Percentiles rank a stretch among this genome's conserved stretches.
These are phyloP conservation scores for Tetramorium parvispinum DNA, from an alignment of 1,140 invertebrate genomes.

Conservation along the genomic window DNA sequence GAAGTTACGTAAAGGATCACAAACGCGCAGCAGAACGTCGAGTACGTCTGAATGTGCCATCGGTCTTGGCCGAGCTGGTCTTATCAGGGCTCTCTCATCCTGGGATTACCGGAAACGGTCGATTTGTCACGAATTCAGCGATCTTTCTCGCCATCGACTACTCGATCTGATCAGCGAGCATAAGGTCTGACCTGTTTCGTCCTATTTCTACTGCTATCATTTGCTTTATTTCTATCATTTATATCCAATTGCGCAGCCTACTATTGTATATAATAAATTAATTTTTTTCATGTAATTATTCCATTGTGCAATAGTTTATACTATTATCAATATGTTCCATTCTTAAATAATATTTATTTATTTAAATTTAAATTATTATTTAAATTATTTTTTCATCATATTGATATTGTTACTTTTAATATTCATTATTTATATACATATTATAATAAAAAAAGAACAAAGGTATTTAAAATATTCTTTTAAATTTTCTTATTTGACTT, in stretches of 20 bases:
- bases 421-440: neutral
- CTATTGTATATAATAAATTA: neutral
- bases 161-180: conserved; percentile 1
- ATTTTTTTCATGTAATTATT: neutral
- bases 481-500: neutral
- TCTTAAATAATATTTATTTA: neutral
- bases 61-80: conserved; percentile 30
- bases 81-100: conserved; percentile 53
- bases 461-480: neutral
- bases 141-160: conserved; percentile 23
- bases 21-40: conserved; percentile 38
- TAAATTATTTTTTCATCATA: neutral
- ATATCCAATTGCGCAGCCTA: neutral
- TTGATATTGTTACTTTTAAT: neutral
- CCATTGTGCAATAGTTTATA: neutral
- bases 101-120: conserved; percentile 45
- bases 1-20: conserved; percentile 70
- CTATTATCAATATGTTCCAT: neutral
- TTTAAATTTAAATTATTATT: conserved; percentile 11
- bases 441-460: neutral
- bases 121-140: conserved; percentile 39
- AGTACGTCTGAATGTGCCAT: conserved; percentile 60
- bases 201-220: neutral
- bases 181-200: neutral
- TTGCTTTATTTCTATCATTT: neutral